These are phyloP conservation scores for Daktulosphaira vitifoliae DNA, from an alignment of 1,140 invertebrate genomes.

Conservation along the genomic window DNA sequence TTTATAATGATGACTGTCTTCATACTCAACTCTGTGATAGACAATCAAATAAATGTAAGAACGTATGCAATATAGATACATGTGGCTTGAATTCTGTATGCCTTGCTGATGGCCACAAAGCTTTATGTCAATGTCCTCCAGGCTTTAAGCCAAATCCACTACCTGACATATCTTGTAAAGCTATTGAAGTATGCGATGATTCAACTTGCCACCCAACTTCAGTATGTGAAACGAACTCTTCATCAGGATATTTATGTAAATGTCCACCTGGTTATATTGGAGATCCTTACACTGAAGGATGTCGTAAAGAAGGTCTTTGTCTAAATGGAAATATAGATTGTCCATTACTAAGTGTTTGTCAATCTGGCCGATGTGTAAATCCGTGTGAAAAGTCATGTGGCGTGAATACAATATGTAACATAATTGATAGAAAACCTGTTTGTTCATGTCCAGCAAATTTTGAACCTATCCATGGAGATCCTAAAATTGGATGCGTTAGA, in stretches of 20 bases:
- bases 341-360: constrained; percentile 58
- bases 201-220: constrained; percentile 71
- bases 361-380: constrained; percentile 67
- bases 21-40: constrained; percentile 61
- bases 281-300: constrained; percentile 59
- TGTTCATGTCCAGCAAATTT: constrained; percentile 61
- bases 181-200: constrained; percentile 47
- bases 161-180: constrained; percentile 41
- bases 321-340: constrained; percentile 46
- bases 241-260: constrained; percentile 63
- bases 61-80: constrained; percentile 74
- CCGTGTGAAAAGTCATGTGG: constrained; percentile 69
- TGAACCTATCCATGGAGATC: constrained; percentile 49
- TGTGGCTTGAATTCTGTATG: constrained; percentile 78
- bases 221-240: constrained; percentile 61
- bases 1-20: constrained; percentile 66
- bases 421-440: constrained; percentile 68
- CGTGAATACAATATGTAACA: constrained; percentile 69
- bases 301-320: constrained; percentile 43
- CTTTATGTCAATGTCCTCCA: constrained; percentile 65
- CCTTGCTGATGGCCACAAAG: constrained; percentile 67
- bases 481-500: constrained; percentile 51
- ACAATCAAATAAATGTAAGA: constrained; percentile 59
- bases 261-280: constrained; percentile 73
- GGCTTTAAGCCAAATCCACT: constrained; percentile 69